Evolutionary conservation across 1,140 invertebrate genomes (phyloP).

Genomic region (Aphelenchoides avenae): DNA sequence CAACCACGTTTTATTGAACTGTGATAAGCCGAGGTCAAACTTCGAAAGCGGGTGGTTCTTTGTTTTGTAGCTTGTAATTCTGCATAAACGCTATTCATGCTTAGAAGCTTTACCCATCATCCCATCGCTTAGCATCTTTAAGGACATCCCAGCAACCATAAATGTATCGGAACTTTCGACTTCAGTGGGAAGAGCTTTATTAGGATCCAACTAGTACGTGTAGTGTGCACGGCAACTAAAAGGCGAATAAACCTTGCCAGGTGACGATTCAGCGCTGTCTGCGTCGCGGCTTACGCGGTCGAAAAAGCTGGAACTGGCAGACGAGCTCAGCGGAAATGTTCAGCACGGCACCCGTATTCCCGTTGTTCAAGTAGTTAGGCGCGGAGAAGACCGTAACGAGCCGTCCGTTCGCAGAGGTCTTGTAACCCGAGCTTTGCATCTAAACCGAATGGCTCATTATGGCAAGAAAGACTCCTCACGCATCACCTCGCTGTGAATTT

Average conservation of each 20-base stretch:
- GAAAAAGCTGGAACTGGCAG: constrained; percentile 6
- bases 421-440: constrained; percentile 22
- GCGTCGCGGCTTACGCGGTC: constrained; percentile 3
- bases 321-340: constrained; percentile 16
- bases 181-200: too few species aligned
- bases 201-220: too few species aligned
- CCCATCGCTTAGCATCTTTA: too few species aligned
- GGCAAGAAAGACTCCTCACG: background rate
- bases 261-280: too few species aligned
- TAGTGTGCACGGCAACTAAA: too few species aligned
- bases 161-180: too few species aligned
- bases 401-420: constrained; percentile 7
- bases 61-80: background rate
- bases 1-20: too few species aligned
- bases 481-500: constrained; percentile 14
- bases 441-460: constrained; percentile 4
- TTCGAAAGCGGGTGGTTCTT: too few species aligned
- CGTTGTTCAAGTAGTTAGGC: constrained; percentile 7
- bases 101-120: too few species aligned
- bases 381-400: constrained; percentile 26
- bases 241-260: too few species aligned
- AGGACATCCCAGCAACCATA: too few species aligned
- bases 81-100: background rate
- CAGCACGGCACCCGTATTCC: constrained; percentile 22
- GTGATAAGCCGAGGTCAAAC: too few species aligned